phyloP scores from a whole-genome alignment of 1,140 invertebrate species.

The Gonioctena quinquepunctata region DNA sequence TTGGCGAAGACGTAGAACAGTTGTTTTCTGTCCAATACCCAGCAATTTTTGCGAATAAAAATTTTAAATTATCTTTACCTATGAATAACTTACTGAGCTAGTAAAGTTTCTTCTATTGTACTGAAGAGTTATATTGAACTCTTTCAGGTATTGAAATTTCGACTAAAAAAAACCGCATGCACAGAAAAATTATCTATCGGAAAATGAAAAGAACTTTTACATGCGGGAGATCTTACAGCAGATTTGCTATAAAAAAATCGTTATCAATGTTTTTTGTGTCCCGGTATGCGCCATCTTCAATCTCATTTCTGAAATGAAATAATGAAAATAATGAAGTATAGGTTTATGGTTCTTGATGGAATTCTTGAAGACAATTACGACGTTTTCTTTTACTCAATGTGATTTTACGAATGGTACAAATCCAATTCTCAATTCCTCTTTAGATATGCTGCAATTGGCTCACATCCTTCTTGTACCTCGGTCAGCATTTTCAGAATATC shows the following conservation, averaged over 20 bases:
- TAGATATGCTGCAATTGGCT: neutral
- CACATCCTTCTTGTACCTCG: neutral
- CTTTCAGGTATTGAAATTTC: neutral
- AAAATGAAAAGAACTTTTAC: neutral
- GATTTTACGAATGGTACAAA: neutral
- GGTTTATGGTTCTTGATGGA: neutral
- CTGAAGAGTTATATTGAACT: no score
- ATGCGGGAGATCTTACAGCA: neutral
- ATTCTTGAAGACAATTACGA: neutral
- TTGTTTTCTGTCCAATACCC: no score
- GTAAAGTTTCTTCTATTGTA: no score
- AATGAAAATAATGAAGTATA: neutral
- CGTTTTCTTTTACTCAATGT: neutral
- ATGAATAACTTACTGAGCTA: no score
- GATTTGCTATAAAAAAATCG: neutral
- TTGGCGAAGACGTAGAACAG: no score
- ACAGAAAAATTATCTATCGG: neutral
- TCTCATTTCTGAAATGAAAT: neutral
- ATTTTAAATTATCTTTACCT: no score
- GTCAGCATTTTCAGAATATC: neutral
- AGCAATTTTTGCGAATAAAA: no score
- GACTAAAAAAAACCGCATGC: neutral
- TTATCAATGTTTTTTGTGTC: neutral
- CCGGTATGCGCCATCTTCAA: neutral
- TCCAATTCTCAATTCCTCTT: neutral